Evolutionary conservation across 2,113 vertebrate genomes (phyloP), one percentile per base, ranked within the genome.

Genomic region (Aviceda subcristata): DNA sequence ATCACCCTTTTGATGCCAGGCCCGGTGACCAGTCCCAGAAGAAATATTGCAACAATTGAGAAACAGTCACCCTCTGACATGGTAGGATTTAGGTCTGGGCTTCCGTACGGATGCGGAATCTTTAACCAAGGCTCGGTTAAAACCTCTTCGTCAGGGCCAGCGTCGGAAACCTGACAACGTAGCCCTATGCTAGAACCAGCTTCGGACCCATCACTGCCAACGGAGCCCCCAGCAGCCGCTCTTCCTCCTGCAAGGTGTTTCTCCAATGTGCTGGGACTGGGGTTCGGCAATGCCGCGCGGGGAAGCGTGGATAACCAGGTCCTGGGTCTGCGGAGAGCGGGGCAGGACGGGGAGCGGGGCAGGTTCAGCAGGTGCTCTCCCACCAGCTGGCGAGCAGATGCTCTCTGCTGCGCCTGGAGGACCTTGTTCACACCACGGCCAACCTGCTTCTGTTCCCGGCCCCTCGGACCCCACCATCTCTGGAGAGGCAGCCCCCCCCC

Each of bases 1-100:
- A 89, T 91, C 90, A 94, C 85, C 71, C 67, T 76, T 87, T 82
- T 68, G 51, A 60, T 89, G 93, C 85, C 86, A 94, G 69, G 87
- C 60, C 76, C 78, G 55, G 45, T 95, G 84, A 82, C 77, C 73
- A 55, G 46, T 51, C 86, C 50, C 41, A 53, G 57, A 67, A 94
- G 77, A 92, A 91, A 85, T 56, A 55, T 45, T 78, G 56, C 34
- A 82, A 38, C 48, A 75, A 39, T 45, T 91, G 64, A 81, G 57
- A 68, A 93, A 41, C 17, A 56, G 60, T 34, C 56, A 57, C 59
- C 22, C 48, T 78, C 73, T 56, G 30, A 67, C 24, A 38, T 2
- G 3, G 43, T 15, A 85, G 45, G 34, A 81, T 79, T 90, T 77
- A 91, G 48, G 6, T 91, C 43, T 51, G 60, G 36, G 15, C 38